Percentiles rank a stretch among this genome's conserved stretches.
Conservation (phyloP, 2,797 vertebrate genomes). For the Danio tinwini region DNA sequence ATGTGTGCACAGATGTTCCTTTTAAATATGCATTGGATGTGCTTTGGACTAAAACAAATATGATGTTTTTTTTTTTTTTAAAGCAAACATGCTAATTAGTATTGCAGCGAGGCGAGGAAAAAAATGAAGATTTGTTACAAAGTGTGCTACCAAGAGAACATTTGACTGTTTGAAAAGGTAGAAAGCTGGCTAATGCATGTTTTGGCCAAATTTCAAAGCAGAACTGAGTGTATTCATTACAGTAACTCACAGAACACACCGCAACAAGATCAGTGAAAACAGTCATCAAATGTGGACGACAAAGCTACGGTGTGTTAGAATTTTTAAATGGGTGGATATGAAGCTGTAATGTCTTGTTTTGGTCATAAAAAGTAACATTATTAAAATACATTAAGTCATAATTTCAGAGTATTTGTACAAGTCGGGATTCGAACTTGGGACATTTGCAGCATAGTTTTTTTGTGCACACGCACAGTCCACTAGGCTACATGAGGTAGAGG, state of each 20-base stretch:
- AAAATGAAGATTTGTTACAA: neutral
- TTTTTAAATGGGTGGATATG: too few species aligned
- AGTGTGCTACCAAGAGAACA: neutral
- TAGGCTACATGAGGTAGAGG: too few species aligned
- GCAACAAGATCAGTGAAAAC: neutral
- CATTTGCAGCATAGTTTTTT: too few species aligned
- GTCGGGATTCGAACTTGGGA: too few species aligned
- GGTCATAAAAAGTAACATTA: too few species aligned
- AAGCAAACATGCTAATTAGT: constrained; percentile 34
- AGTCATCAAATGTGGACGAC: neutral
- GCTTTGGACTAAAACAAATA: constrained; percentile 14
- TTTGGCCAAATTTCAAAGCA: neutral
- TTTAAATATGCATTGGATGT: constrained; percentile 48
- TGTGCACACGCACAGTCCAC: too few species aligned
- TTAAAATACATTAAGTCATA: too few species aligned
- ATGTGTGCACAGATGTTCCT: constrained; percentile 39
- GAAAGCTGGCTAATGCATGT: neutral
- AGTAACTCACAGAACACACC: neutral
- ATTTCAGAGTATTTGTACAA: too few species aligned
- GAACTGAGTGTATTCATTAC: neutral
- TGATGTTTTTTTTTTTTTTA: constrained; percentile 17
- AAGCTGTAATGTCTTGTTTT: too few species aligned
- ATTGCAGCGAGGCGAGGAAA: neutral
- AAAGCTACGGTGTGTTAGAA: too few species aligned
- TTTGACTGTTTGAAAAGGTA: neutral